These are phyloP conservation scores for Orientallactaga bullata DNA, from an alignment of 2,113 vertebrate genomes.

Conservation along the genomic window DNA sequence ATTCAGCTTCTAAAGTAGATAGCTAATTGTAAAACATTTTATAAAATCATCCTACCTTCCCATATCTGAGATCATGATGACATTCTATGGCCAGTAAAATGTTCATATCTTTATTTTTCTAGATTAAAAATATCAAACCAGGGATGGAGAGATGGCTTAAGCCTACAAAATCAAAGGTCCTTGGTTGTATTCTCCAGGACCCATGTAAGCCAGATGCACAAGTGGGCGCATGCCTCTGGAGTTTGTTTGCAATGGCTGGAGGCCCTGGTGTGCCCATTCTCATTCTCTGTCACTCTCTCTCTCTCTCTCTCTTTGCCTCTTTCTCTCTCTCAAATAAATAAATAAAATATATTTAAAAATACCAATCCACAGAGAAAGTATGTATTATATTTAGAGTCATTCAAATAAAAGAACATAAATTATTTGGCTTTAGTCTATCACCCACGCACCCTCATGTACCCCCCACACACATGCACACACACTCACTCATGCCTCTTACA, in stretches of 20 bases:
- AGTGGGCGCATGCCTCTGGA: no score
- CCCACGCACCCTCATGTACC: not conserved
- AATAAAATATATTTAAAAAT: no score
- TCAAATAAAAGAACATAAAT: not conserved
- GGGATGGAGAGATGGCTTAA: no score
- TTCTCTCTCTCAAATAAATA: no score
- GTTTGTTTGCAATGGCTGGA: no score
- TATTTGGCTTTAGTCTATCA: not conserved
- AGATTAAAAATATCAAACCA: not conserved
- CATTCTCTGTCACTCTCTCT: no score
- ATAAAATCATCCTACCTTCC: slow-evolving; percentile 3
- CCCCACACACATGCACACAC: not conserved
- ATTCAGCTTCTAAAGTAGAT: not conserved
- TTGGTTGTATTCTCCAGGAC: no score
- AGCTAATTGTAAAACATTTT: not conserved
- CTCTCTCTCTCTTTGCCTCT: no score
- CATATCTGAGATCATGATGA: not conserved
- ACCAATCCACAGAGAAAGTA: not conserved
- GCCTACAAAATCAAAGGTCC: no score
- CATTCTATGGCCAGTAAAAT: not conserved
- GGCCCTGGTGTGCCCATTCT: no score
- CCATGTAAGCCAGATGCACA: no score
- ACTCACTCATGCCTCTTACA: not conserved
- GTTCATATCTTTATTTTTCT: not conserved
- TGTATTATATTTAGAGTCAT: not conserved